These are phyloP conservation scores for Acrobasis consociella DNA, from an alignment of 2,888 invertebrate genomes.

Conservation along the genomic window DNA sequence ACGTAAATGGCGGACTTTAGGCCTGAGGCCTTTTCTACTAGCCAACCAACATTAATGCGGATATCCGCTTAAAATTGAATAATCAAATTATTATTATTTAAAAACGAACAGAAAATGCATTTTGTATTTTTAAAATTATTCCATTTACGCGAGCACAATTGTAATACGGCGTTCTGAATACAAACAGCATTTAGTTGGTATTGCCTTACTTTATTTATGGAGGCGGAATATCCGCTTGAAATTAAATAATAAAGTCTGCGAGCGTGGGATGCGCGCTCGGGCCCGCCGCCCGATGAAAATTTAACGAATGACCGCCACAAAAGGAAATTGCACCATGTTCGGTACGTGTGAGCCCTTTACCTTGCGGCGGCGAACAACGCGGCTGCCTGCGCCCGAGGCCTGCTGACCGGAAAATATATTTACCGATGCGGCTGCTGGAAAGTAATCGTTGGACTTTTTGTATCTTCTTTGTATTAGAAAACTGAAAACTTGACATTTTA, in stretches of 20 bases:
- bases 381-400: background rate
- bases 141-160: constrained; percentile 1
- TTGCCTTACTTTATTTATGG: constrained; percentile 48
- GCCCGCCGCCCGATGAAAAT: constrained; percentile 59
- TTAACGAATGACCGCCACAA: constrained; percentile 69
- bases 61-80: too few relatives aligned
- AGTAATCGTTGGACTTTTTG: background rate
- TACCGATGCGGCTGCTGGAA: background rate
- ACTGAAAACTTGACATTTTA: background rate
- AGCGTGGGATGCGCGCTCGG: constrained; percentile 43
- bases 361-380: constrained; percentile 36
- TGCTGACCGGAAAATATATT: background rate
- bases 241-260: constrained; percentile 57
- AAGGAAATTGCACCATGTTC: constrained; percentile 62
- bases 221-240: constrained; percentile 52
- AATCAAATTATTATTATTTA: too few relatives aligned
- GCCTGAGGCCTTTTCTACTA: too few relatives aligned
- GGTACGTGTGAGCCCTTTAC: constrained; percentile 56
- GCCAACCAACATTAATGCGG: too few relatives aligned
- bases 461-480: background rate
- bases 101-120: background rate
- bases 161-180: constrained; percentile 9
- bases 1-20: too few relatives aligned
- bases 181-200: constrained; percentile 10
- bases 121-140: background rate